Base-by-base conservation (phyloP, 2,797 vertebrate genomes). In the Propithecus perrieri region DNA sequence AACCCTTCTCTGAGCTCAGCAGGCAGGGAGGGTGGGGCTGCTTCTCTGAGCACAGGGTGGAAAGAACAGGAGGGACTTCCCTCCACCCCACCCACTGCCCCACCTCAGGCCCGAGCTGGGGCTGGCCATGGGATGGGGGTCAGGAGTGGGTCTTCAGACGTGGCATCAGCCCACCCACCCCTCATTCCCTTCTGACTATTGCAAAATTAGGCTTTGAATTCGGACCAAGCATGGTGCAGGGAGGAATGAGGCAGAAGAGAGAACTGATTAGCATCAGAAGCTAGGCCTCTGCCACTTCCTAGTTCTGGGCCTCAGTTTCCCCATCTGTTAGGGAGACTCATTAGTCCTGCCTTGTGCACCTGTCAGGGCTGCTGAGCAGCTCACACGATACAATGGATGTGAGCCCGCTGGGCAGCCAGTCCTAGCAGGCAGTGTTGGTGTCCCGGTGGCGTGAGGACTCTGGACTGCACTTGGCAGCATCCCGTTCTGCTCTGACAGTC, bases 131-230 rank as follows among this genome's bases (percentile, higher is more conserved):
- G 33, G 35, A 14, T 1, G 6, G 46, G 14, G 74, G 17, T n/a
- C 46, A 67, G 78, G 28, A 24, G 33, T 0, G 0, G 6, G 0
- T 18, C 79, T 17, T 20, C 59, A 28, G 41, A 12, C 1, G 5
- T 3, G 7, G 15, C 24, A 0, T 7, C 10, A 3, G 17, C 12
- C 20, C 71, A 0, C 12, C 20, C 71, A 0, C 7, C 11, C 2
- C 1, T 4, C 43, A 24, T 17, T 43, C 57, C 10, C 13, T 30
- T 71, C 53, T 30, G 1, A 13, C 12, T 18, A 2, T 13, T 43
- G 50, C 53, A 11, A 35, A 12, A 76, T 28, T 30, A 12, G 43
- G 22, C 61, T 74, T 61, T 4, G 5, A n/a, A 11, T 55, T 33
- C n/a, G 17, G 46, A 17, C 22, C 4, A 2, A 63, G 69, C 35